Conservation (phyloP, 1,140 invertebrate genomes). For the Frieseomelitta varia region DNA sequence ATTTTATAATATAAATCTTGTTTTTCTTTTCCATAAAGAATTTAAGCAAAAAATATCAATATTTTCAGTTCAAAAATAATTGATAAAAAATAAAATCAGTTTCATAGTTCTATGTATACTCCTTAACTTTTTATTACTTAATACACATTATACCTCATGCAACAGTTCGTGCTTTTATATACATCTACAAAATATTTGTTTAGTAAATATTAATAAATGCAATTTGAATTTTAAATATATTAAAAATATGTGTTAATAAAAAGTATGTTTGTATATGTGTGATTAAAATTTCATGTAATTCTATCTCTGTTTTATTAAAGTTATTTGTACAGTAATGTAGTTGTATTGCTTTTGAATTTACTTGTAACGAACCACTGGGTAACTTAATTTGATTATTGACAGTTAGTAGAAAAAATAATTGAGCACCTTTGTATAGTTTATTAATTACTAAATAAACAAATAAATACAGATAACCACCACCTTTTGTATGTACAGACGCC, state of each 20-base stretch:
- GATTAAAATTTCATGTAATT: slow-evolving; percentile 17
- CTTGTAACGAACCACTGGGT: slow-evolving; percentile 23
- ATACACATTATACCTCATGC: slow-evolving; percentile 21
- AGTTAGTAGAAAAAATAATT: slow-evolving; percentile 53
- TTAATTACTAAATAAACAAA: slow-evolving; percentile 43
- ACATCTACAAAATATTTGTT: slow-evolving; percentile 28
- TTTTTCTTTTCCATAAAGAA: background rate
- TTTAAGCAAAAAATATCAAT: slow-evolving; percentile 1
- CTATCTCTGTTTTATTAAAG: slow-evolving; percentile 36
- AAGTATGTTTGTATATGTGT: background rate
- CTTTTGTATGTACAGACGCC: slow-evolving; percentile 51
- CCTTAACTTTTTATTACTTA: slow-evolving; percentile 33
- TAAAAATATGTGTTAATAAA: slow-evolving; percentile 1
- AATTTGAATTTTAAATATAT: slow-evolving; percentile 7
- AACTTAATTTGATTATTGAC: slow-evolving; percentile 45
- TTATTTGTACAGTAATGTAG: slow-evolving; percentile 32
- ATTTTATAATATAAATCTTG: background rate
- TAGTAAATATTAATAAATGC: slow-evolving; percentile 26
- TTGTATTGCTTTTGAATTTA: slow-evolving; percentile 29
- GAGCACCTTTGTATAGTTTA: slow-evolving; percentile 50
- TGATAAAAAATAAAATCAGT: slow-evolving; percentile 14
- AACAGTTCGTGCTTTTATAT: slow-evolving; percentile 5
- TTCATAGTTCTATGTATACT: background rate
- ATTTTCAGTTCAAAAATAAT: slow-evolving; percentile 6
- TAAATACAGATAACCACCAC: slow-evolving; percentile 47